Base-by-base conservation (phyloP, 2,113 vertebrate genomes). In the Podocnemis expansa region DNA sequence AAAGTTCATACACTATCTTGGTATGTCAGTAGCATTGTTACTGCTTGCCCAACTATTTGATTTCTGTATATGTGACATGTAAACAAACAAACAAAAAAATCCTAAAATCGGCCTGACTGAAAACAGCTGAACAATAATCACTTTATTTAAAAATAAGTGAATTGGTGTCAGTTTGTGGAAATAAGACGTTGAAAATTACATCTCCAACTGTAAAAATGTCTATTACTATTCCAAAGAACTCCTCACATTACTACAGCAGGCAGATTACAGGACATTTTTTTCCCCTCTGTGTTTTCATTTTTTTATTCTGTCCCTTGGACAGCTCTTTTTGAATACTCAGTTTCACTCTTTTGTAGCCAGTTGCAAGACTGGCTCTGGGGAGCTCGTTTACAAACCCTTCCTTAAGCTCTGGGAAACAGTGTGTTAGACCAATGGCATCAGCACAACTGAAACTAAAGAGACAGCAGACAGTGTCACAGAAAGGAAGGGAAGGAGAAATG, bases 41-140 rank as follows among this genome's bases (percentile, higher is more conserved):
- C 67, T 60, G 78, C 81, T 73, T 90, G 49, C 75, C 80, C 54
- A 94, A 96, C 10, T 84, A 73, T 96, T 86, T 55, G 24, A 60
- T 5, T 10, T 75, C 90, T 76, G 82, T 11, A 86, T 27, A 82
- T n/a, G 38, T 91, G 58, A 63, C 88, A n/a, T 24, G 67, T 91
- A 67, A 96, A 95, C 2, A 95, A 86, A 41, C 8, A 22, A 70
- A 22, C 19, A 70, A 70, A 70, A 38, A 78, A 55, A 27, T 85
- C n/a, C 76, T 25, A 29, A 95, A 12, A 6, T 91, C 47, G 84
- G 6, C 16, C 5, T 21, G 29, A 79, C 55, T 78, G 87, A 90
- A 93, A 96, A 89, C 17, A 38, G 63, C 19, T 38, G n/a, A 38
- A 70, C 29, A 70, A 70, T 70, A 38, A 38, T 70, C 21, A 10